Evolutionary conservation across 2,797 vertebrate genomes (phyloP), one percentile per base, ranked within the genome.

Genomic region (Enteromius anoplus): DNA sequence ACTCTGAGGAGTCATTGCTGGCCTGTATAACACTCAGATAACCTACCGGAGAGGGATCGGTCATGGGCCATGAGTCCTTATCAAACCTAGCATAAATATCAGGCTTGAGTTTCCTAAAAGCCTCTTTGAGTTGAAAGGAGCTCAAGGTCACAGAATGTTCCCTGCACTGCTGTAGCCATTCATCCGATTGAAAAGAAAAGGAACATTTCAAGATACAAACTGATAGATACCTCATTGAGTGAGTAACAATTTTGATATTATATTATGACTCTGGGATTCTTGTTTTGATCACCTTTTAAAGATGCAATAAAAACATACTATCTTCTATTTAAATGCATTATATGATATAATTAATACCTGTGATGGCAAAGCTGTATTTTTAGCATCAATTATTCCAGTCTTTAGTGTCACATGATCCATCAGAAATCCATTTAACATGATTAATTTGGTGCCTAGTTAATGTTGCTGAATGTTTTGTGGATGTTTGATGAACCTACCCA

Each of bases 11-110:
- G 53, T 83, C 81, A 77, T 78, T 29, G 40, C 65, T 49, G 21
- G 37, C 75, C 70, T 60, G 53, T 81, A 81, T 81, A 34, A 81
- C 40, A 58, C 53, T 37, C 60, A 45, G 81, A 83, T 78, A 77
- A 77, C 65, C 81, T 77, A 45, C 32, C 62, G 14, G 42, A 73
- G 69, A 81, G 58, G 55, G 21, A 81, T 65, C 60, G 40, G 81
- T 77, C 73, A 70, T 34, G 73, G 81, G 26, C 72, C 72, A 78
- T 77, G 75, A 62, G 81, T 60, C 73, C 75, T 78, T 83, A 77
- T 83, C 73, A 83, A 70, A 77, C 3, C 26, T 78, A 60, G 81
- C 53, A 83, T 83, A 83, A 83, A 83, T 83, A 83, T 78, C 51
- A 83, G 72, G 64, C 23, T 55, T 34, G 34, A 83, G 47, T 70